phyloP scores from a whole-genome alignment of 2,797 vertebrate species.

The Acanthurus tractus region DNA sequence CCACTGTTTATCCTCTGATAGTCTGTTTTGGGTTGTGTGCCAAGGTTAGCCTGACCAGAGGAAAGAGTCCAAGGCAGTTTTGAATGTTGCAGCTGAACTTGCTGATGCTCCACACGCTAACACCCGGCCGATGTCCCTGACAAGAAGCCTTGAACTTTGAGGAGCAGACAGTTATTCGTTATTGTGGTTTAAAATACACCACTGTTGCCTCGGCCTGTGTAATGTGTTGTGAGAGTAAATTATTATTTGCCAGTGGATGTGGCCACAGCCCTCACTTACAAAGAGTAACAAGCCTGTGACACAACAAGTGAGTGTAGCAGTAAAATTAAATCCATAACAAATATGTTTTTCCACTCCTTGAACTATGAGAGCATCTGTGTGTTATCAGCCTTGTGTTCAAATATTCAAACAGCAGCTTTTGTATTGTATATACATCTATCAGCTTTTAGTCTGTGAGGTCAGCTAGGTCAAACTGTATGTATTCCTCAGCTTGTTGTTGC shows the following conservation, averaged over 20 bases:
- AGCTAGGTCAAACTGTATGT: slow-evolving; percentile 27
- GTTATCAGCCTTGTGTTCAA: slow-evolving; percentile 27
- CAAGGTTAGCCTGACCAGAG: slow-evolving; percentile 70
- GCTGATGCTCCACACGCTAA: not conserved
- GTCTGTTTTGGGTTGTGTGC: slow-evolving; percentile 51
- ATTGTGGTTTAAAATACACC: slow-evolving; percentile 53
- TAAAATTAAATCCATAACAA: slow-evolving; percentile 47
- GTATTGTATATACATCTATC: slow-evolving; percentile 6
- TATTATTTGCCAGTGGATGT: slow-evolving; percentile 50
- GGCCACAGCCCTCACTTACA: slow-evolving; percentile 40
- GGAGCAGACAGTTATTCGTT: slow-evolving; percentile 61
- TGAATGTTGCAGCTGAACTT: slow-evolving; percentile 14
- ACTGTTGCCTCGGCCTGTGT: slow-evolving; percentile 33
- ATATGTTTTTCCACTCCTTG: slow-evolving; percentile 41
- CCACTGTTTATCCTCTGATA: slow-evolving; percentile 71
- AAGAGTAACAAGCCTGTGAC: slow-evolving; percentile 19
- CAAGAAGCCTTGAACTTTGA: slow-evolving; percentile 54
- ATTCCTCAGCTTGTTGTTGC: slow-evolving; percentile 7
- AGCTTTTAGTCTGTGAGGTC: slow-evolving; percentile 33
- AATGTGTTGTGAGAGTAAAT: slow-evolving; percentile 62
- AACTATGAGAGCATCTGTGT: slow-evolving; percentile 1
- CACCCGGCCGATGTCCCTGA: slow-evolving; percentile 43
- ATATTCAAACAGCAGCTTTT: slow-evolving; percentile 27
- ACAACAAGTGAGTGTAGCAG: slow-evolving; percentile 20
- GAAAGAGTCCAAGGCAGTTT: slow-evolving; percentile 43